Percentiles rank a stretch among this genome's conserved stretches.
phyloP scores from a whole-genome alignment of 1,140 invertebrate genomes.

The Scaptomyza graminum region DNA sequence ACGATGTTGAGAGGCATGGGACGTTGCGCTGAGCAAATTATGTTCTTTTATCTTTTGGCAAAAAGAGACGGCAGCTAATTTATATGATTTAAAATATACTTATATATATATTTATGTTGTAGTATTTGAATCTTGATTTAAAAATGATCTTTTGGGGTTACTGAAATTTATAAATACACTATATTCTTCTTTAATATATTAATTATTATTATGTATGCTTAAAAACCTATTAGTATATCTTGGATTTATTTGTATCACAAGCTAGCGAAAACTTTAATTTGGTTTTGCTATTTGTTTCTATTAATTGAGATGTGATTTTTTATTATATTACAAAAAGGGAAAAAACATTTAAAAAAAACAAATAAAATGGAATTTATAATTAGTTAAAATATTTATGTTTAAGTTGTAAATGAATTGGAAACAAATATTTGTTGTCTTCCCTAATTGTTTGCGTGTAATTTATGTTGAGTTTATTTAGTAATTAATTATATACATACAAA shows the following conservation, averaged over 20 bases:
- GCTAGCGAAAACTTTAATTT: no score
- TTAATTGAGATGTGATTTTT: slow-evolving; percentile 71
- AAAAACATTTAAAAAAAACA: slow-evolving; percentile 37
- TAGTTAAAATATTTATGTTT: slow-evolving; percentile 27
- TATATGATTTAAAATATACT: slow-evolving; percentile 16
- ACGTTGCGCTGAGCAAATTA: slow-evolving; percentile 55
- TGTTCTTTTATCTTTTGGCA: slow-evolving; percentile 58
- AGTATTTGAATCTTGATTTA: slow-evolving; percentile 52
- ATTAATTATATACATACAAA: slow-evolving; percentile 13
- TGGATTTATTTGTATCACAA: slow-evolving; percentile 34
- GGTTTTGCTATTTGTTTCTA: slow-evolving; percentile 44
- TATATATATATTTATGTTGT: slow-evolving; percentile 22
- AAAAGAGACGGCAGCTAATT: slow-evolving; percentile 49
- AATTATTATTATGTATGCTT: slow-evolving; percentile 10
- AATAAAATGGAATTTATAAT: slow-evolving; percentile 43
- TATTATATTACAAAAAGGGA: slow-evolving; percentile 16
- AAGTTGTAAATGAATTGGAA: slow-evolving; percentile 42
- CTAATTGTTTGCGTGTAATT: slow-evolving; percentile 69
- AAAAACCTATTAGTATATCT: slow-evolving; percentile 47
- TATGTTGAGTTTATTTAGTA: slow-evolving; percentile 73
- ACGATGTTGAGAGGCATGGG: no score
- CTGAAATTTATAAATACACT: slow-evolving; percentile 6
- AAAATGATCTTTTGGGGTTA: slow-evolving; percentile 7
- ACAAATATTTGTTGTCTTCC: slow-evolving; percentile 71
- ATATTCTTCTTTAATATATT: not conserved